Evolutionary conservation across 2,113 vertebrate genomes (phyloP).

Genomic region (Pseudopodoces humilis): DNA sequence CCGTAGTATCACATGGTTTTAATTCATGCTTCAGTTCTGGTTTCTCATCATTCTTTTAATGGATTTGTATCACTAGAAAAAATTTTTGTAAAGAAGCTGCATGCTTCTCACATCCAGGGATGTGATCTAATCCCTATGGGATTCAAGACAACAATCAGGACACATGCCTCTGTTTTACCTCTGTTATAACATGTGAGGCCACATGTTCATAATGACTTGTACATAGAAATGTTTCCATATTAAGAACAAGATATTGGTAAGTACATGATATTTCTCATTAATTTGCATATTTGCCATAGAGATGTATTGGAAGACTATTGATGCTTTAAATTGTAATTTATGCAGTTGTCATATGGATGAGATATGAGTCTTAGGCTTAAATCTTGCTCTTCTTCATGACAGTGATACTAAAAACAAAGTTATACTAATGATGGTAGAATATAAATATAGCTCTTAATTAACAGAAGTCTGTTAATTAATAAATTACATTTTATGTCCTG

Average conservation of each 20-base stretch:
- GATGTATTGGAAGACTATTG: neutral
- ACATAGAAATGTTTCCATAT: neutral
- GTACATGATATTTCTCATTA: neutral
- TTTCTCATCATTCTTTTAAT: neutral
- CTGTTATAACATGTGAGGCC: neutral
- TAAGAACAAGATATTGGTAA: neutral
- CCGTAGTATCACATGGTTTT: neutral
- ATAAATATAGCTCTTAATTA: constrained; percentile 6
- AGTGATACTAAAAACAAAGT: neutral
- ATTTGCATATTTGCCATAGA: neutral
- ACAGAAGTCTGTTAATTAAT: neutral
- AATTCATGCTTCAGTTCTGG: neutral
- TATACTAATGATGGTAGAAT: neutral
- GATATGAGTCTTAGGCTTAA: neutral
- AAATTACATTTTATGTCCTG: neutral
- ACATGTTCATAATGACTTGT: neutral
- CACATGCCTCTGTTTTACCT: neutral
- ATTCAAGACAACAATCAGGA: neutral
- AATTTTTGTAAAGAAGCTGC: neutral
- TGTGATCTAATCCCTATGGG: neutral
- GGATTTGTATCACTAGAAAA: neutral
- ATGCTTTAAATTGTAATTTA: neutral
- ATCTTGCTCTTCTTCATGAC: neutral
- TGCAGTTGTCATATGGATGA: neutral
- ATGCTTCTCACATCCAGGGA: accelerated